These are phyloP conservation scores for Euplexia lucipara DNA, from an alignment of 2,888 invertebrate genomes.

Conservation along the genomic window DNA sequence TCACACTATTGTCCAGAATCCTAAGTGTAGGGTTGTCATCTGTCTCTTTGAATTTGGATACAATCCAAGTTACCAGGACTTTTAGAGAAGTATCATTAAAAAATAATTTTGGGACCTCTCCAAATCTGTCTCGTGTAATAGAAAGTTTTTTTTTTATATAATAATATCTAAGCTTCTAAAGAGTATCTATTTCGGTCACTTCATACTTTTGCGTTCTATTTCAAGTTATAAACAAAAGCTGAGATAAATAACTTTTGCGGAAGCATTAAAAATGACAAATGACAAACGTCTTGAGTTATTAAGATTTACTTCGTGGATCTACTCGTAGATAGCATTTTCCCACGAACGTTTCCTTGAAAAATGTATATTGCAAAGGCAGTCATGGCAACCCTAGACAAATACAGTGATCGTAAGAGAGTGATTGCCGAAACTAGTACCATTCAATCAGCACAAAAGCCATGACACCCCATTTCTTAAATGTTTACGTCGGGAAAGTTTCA, in stretches of 20 bases:
- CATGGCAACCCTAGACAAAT: conserved; percentile 45
- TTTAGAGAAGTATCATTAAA: conserved; percentile 38
- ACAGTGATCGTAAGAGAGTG: conserved; percentile 49
- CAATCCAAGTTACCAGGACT: conserved; percentile 47
- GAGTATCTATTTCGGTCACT: conserved; percentile 10
- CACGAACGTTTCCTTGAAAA: conserved; percentile 20
- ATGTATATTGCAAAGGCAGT: conserved; percentile 2
- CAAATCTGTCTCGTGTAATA: conserved; percentile 30
- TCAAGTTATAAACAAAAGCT: conserved; percentile 31
- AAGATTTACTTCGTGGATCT: conserved; percentile 34
- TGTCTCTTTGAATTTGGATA: conserved; percentile 55
- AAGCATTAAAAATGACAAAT: conserved; percentile 51
- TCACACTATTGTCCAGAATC: conserved; percentile 57
- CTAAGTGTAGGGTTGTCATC: conserved; percentile 58
- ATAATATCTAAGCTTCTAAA: neutral
- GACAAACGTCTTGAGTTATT: conserved; percentile 27
- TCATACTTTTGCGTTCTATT: conserved; percentile 1
- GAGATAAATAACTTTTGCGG: conserved; percentile 28
- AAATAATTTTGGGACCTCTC: conserved; percentile 43
- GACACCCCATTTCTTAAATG: conserved; percentile 68
- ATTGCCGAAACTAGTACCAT: conserved; percentile 63
- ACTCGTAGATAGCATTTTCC: conserved; percentile 27
- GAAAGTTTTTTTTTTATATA: conserved; percentile 17
- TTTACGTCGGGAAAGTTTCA: conserved; percentile 76
- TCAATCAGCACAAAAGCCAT: conserved; percentile 69